A percentile compares a stretch with the other conserved stretches of the same genome.
Conservation (phyloP, 2,797 vertebrate genomes). For the Acrossocheilus wenchowensis region DNA sequence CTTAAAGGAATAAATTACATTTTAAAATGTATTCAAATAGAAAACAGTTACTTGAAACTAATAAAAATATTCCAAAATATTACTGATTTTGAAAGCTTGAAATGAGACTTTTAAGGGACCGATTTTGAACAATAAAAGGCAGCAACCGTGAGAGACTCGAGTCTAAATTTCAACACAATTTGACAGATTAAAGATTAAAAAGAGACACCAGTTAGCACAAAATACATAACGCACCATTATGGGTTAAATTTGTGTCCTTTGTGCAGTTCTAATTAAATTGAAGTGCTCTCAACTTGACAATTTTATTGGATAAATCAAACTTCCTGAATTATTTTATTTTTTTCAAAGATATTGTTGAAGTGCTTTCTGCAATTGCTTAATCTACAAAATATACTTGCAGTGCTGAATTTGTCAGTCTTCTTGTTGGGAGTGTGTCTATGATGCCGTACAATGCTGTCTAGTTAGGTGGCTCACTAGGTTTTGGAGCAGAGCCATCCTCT, state of each 20-base stretch:
- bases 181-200: not conserved
- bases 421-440: not conserved
- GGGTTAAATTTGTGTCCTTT: not conserved
- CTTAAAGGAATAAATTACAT: not conserved
- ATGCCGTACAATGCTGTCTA: not conserved
- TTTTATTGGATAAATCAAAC: not conserved
- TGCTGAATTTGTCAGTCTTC: not conserved
- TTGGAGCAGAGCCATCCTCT: not conserved
- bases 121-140: not conserved
- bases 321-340: not conserved
- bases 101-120: not conserved
- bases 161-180: not conserved
- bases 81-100: not conserved
- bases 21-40: not conserved
- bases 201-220: not conserved
- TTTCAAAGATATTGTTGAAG: not conserved
- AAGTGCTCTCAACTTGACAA: not conserved
- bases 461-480: not conserved
- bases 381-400: not conserved
- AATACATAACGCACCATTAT: not conserved
- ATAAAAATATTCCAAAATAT: not conserved
- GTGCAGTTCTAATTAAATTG: not conserved
- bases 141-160: not conserved
- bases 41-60: not conserved
- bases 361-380: not conserved